A percentile compares a stretch with the other conserved stretches of the same genome.
These are phyloP conservation scores for Horisme vitalbata DNA, from an alignment of 2,888 invertebrate species.

Conservation along the genomic window DNA sequence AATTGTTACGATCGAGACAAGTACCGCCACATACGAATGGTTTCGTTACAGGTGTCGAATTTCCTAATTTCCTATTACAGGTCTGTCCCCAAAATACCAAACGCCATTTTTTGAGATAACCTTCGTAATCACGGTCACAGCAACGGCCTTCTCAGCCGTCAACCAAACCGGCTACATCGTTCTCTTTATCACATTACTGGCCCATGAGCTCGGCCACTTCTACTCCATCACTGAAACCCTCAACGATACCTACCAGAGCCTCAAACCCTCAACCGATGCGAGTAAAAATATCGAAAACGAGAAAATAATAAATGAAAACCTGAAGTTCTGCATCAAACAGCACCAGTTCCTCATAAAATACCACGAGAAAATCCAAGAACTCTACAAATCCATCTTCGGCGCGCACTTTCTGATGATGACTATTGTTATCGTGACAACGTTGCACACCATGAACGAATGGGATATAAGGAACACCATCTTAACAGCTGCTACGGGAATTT, in stretches of 20 bases:
- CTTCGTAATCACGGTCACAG: constrained; percentile 47
- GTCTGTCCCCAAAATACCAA: constrained; percentile 53
- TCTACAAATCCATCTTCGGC: constrained; percentile 54
- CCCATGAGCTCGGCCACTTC: constrained; percentile 58
- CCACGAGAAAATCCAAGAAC: constrained; percentile 45
- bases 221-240: constrained; percentile 53
- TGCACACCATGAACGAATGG: constrained; percentile 60
- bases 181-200: constrained; percentile 51
- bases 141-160: constrained; percentile 53
- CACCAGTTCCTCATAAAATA: constrained; percentile 55
- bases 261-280: constrained; percentile 16
- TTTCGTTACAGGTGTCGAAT: too few relatives aligned
- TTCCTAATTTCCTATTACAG: constrained; percentile 36
- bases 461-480: constrained; percentile 53
- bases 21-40: too few relatives aligned
- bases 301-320: constrained; percentile 37
- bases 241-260: constrained; percentile 38
- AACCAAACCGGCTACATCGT: constrained; percentile 63
- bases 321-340: constrained; percentile 54
- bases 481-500: constrained; percentile 51
- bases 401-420: constrained; percentile 61
- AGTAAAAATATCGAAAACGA: constrained; percentile 10
- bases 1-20: too few relatives aligned
- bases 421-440: constrained; percentile 54
- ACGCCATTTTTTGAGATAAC: constrained; percentile 55